Conservation (phyloP, 2,113 vertebrate species). For the Furnarius figulus region DNA sequence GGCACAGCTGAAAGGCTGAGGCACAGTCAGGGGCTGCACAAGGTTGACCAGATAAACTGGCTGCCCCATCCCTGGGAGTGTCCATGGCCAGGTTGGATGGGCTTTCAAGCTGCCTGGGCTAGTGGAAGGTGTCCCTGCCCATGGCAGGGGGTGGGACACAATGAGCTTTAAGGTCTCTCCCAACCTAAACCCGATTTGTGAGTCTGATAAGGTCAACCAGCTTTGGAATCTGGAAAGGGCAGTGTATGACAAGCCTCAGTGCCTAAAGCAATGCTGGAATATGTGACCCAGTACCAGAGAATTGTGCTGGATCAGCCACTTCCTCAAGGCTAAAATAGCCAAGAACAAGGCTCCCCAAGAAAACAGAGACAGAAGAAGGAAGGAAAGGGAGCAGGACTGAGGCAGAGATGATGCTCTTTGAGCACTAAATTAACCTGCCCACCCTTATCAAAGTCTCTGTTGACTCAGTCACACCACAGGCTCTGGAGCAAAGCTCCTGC, state of each 20-base stretch:
- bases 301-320: neutral
- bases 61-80: neutral
- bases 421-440: neutral
- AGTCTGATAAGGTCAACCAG: neutral
- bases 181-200: neutral
- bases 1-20: neutral
- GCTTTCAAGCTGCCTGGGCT: neutral
- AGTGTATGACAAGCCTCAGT: neutral
- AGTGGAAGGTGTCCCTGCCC: neutral
- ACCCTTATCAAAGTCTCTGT: neutral
- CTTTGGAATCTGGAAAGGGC: neutral
- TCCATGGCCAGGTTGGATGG: rapidly evolving
- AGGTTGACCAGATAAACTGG: neutral
- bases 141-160: neutral
- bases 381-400: neutral
- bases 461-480: neutral
- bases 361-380: neutral
- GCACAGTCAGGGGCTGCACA: neutral
- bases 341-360: neutral
- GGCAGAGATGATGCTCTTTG: neutral
- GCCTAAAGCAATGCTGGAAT: neutral
- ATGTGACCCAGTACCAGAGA: rapidly evolving
- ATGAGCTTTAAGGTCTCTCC: neutral
- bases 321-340: neutral
- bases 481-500: neutral